A percentile compares a stretch with the other conserved stretches of the same genome.
Conservation (phyloP, 2,888 invertebrate genomes). For the Cepaea hortensis region DNA sequence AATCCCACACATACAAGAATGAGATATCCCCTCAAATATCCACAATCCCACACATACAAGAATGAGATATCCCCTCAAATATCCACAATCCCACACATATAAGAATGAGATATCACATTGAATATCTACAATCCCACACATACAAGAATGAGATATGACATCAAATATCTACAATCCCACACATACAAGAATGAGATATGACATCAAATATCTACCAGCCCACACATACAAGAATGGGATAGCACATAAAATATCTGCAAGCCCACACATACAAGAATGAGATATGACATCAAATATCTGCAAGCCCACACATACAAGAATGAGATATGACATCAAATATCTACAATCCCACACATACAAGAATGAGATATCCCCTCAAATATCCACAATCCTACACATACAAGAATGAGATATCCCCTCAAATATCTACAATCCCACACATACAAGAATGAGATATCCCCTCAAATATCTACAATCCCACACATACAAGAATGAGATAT, state of each 20-base stretch:
- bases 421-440: constrained; percentile 76
- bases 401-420: neutral
- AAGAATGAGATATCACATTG: neutral
- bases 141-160: neutral
- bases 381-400: neutral
- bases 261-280: constrained; percentile 76
- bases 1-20: constrained; percentile 51
- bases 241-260: neutral
- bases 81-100: neutral
- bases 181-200: too few relatives aligned
- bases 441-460: neutral
- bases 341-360: neutral
- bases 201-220: neutral
- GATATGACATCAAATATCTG: neutral
- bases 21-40: neutral
- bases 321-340: neutral
- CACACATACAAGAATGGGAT: neutral
- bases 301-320: constrained; percentile 80
- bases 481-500: too few relatives aligned
- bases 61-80: neutral
- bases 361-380: neutral
- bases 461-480: neutral
- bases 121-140: constrained; percentile 76
- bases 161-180: neutral
- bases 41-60: neutral